Evolutionary conservation across 64 coral and sea anemone species (phyloP).

Genomic region (Actinia equina): DNA sequence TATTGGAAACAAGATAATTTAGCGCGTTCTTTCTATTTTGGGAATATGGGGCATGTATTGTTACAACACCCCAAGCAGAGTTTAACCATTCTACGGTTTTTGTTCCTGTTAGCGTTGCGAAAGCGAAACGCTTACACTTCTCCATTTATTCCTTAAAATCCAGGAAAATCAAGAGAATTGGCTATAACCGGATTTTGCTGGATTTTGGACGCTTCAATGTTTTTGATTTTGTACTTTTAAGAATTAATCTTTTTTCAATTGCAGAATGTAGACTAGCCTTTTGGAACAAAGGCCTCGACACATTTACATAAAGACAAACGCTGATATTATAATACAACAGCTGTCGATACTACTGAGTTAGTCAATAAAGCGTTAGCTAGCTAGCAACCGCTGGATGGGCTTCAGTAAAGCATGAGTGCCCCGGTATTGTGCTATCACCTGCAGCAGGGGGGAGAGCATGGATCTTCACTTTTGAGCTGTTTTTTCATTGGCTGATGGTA

Average conservation of each 20-base stretch:
- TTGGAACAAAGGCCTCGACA: conserved; percentile 5
- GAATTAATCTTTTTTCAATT: not conserved
- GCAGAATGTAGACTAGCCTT: conserved; percentile 23
- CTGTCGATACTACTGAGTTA: conserved; percentile 54
- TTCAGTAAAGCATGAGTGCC: conserved; percentile 18
- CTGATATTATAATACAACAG: conserved; percentile 39
- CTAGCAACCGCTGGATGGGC: conserved; percentile 36
- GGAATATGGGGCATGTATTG: not conserved
- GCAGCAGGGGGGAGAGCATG: conserved; percentile 40
- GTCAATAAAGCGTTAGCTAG: conserved; percentile 33
- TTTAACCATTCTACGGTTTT: not conserved
- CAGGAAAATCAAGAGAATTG: not conserved
- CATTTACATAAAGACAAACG: conserved; percentile 26
- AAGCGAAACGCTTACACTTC: conserved; percentile 1
- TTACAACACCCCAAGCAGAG: conserved; percentile 15
- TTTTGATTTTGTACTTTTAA: not conserved
- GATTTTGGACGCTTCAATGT: not conserved
- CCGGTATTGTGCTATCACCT: conserved; percentile 55
- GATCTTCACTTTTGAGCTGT: conserved; percentile 7
- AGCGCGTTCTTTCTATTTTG: conserved; percentile 1
- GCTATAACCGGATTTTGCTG: not conserved
- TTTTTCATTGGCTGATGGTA: conserved; percentile 35
- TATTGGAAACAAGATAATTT: not conserved
- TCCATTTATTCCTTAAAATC: not conserved
- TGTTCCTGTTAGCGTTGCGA: conserved; percentile 20